These are phyloP conservation scores for Synanthedon andrenaeformis DNA, from an alignment of 2,888 invertebrate genomes.

Conservation along the genomic window DNA sequence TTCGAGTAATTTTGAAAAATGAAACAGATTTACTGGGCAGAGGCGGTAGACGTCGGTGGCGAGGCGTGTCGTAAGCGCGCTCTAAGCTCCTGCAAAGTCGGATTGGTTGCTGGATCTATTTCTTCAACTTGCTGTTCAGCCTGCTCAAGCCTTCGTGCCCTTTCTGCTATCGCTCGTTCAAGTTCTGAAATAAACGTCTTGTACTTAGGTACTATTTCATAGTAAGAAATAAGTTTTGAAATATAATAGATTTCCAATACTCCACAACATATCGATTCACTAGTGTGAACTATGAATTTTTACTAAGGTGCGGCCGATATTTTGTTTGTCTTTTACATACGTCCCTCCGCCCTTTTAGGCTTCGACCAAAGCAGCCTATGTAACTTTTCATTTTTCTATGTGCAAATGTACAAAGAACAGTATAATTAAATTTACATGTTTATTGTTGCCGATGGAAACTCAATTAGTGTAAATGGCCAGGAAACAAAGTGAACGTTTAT, in stretches of 20 bases:
- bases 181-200: constrained; percentile 52
- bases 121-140: constrained; percentile 40
- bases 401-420: no score
- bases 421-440: neutral
- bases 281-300: no score
- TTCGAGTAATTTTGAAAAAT: neutral
- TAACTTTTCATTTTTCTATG: no score
- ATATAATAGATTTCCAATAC: no score
- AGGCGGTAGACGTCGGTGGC: constrained; percentile 36
- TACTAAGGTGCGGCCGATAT: no score
- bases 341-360: no score
- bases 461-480: neutral
- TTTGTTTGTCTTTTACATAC: no score
- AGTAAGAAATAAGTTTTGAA: neutral
- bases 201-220: neutral
- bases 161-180: constrained; percentile 72
- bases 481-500: neutral
- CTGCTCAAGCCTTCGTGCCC: constrained; percentile 67
- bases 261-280: no score
- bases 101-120: constrained; percentile 48
- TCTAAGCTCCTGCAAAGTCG: constrained; percentile 53
- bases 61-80: constrained; percentile 60
- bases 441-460: neutral
- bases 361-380: no score
- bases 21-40: constrained; percentile 40